phyloP scores from a whole-genome alignment of 2,797 vertebrate genomes.

The Prunella strophiata region DNA sequence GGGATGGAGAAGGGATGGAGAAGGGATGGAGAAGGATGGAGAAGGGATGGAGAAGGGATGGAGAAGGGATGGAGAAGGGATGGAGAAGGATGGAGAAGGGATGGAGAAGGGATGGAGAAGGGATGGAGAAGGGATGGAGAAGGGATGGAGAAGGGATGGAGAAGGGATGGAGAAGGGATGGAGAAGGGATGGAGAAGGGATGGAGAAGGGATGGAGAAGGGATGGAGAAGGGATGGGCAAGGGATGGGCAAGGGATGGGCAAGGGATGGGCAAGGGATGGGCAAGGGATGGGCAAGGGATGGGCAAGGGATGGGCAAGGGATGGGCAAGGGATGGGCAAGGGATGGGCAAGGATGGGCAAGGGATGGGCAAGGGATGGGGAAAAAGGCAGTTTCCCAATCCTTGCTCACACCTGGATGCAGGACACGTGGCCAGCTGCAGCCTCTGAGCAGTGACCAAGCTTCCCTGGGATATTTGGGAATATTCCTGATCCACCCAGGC shows the following conservation, averaged over 20 bases:
- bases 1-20: background rate
- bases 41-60: no score
- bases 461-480: background rate
- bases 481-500: background rate
- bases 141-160: background rate
- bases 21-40: background rate
- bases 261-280: no score
- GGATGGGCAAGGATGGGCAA: background rate
- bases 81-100: no score
- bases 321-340: background rate
- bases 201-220: background rate
- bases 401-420: background rate
- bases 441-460: background rate
- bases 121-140: background rate
- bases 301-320: no score
- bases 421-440: background rate
- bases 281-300: no score
- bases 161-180: background rate
- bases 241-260: no score
- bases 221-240: background rate
- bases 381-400: background rate
- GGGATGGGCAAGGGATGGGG: no score
- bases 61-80: no score
- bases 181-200: background rate
- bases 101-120: no score